Evolutionary conservation across 2,888 invertebrate genomes (phyloP).

Genomic region (Eugnorisma glareosa): DNA sequence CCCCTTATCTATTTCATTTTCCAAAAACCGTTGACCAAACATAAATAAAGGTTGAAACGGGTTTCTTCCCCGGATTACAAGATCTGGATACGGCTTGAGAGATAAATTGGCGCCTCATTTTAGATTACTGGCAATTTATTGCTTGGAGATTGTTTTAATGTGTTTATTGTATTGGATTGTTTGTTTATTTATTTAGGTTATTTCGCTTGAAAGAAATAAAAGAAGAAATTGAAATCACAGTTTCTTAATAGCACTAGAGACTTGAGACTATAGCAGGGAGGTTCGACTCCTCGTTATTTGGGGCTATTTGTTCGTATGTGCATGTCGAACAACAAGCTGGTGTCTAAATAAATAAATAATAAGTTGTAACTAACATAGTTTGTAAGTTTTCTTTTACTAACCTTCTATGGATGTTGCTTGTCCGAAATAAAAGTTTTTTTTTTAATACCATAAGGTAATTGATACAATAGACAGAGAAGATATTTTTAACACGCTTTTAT

Average conservation of each 20-base stretch:
- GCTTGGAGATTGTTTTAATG: constrained; percentile 45
- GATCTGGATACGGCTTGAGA: constrained; percentile 63
- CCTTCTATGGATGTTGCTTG: too few relatives aligned
- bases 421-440: too few relatives aligned
- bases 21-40: constrained; percentile 83
- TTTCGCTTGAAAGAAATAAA: neutral
- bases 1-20: constrained; percentile 84
- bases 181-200: neutral
- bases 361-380: too few relatives aligned
- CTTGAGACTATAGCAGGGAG: too few relatives aligned
- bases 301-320: too few relatives aligned
- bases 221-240: neutral
- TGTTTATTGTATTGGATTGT: constrained; percentile 40
- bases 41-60: constrained; percentile 87
- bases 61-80: constrained; percentile 68
- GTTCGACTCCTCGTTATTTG: too few relatives aligned
- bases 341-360: too few relatives aligned
- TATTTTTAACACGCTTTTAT: too few relatives aligned
- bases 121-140: constrained; percentile 53
- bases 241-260: too few relatives aligned
- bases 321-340: too few relatives aligned
- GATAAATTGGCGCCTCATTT: constrained; percentile 63
- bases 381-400: too few relatives aligned
- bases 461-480: too few relatives aligned
- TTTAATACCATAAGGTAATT: neutral